A percentile compares a stretch with the other conserved stretches of the same genome.
Conservation (phyloP, 2,888 invertebrate genomes). For the Ypsolopha scabrella region DNA sequence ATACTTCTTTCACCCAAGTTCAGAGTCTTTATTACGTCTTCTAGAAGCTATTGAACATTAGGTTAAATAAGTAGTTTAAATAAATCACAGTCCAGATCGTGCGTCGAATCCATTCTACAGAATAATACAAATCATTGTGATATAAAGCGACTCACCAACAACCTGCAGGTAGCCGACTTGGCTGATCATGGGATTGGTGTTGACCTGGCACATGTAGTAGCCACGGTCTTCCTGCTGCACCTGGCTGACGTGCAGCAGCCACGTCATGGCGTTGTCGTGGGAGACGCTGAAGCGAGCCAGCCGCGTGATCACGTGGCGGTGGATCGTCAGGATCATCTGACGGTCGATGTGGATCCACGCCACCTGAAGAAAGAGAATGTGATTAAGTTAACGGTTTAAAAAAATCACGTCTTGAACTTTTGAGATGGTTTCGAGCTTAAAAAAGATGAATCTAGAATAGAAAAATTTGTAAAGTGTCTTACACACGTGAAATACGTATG, state of each 20-base stretch:
- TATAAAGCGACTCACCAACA: constrained; percentile 76
- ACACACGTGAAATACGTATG: too few species aligned
- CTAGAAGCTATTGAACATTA: too few species aligned
- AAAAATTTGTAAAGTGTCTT: too few species aligned
- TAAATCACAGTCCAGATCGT: too few species aligned
- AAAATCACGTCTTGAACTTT: too few species aligned
- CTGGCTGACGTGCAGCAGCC: constrained; percentile 90
- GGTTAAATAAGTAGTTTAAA: too few species aligned
- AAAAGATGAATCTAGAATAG: too few species aligned
- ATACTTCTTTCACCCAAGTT: too few species aligned
- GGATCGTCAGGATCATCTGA: constrained; percentile 93
- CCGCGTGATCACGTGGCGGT: constrained; percentile 90
- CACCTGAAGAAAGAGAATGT: constrained; percentile 70
- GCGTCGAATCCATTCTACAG: too few species aligned
- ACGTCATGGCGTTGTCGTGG: constrained; percentile 92
- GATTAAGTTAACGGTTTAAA: neutral
- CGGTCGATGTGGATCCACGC: constrained; percentile 96
- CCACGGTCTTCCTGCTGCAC: constrained; percentile 93
- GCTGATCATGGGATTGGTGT: constrained; percentile 95
- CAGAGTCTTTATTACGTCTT: too few species aligned
- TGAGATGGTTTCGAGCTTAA: too few species aligned
- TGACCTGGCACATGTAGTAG: constrained; percentile 91
- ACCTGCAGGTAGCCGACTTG: constrained; percentile 95
- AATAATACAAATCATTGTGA: too few species aligned
- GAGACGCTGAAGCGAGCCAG: constrained; percentile 93